These are phyloP conservation scores for Otolemur crassicaudatus DNA, from an alignment of 2,797 vertebrate species.

Conservation along the genomic window DNA sequence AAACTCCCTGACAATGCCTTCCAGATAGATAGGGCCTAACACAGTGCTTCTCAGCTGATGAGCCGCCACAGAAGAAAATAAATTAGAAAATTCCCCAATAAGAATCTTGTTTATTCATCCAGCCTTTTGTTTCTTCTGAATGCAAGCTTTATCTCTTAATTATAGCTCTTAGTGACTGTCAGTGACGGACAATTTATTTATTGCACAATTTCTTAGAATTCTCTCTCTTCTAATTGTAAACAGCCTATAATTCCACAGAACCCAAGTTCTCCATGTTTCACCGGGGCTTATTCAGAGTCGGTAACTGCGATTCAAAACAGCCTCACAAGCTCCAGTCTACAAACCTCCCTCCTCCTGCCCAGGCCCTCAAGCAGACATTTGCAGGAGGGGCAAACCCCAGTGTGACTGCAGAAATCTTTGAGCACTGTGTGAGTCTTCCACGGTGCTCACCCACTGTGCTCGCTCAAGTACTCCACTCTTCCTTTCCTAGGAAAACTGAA, in stretches of 20 bases:
- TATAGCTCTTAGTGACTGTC: slow-evolving; percentile 8
- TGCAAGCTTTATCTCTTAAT: neutral
- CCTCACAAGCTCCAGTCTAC: neutral
- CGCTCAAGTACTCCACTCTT: neutral
- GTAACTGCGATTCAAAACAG: neutral
- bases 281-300: neutral
- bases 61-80: neutral
- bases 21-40: neutral
- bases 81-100: neutral
- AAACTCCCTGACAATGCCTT: neutral
- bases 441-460: neutral
- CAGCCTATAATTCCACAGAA: slow-evolving; percentile 42
- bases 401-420: neutral
- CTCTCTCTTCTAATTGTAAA: slow-evolving; percentile 17
- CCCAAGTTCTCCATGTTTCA: neutral
- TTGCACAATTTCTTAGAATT: slow-evolving; percentile 64
- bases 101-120: slow-evolving; percentile 30
- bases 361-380: neutral
- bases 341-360: neutral
- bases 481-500: slow-evolving; percentile 21
- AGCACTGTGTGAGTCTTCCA: neutral
- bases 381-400: neutral
- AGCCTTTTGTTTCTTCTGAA: slow-evolving; percentile 38
- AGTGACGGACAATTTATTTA: slow-evolving; percentile 25
- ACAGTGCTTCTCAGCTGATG: neutral